Base-by-base conservation (phyloP, 2,888 invertebrate species). In the Macropis europaea region DNA sequence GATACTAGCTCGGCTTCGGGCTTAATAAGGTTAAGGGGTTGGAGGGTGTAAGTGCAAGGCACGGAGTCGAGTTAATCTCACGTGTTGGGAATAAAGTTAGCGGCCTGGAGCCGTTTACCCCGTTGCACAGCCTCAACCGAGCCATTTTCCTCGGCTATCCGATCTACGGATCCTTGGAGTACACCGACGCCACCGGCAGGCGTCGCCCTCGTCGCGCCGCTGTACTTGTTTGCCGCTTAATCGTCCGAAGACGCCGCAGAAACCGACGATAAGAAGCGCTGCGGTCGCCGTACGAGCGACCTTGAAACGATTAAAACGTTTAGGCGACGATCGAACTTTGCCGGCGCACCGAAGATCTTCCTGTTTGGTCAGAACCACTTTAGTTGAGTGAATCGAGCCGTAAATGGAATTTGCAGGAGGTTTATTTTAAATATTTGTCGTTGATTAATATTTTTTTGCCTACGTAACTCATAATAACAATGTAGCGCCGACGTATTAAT, bases 31-130 rank as follows among this genome's bases (percentile, higher is more conserved):
- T 78, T 83, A 82, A 73, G 76, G 72, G 76, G 77, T 63, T 71
- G 56, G 70, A n/a, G 19, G 43, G 78, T 43, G 75, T 73, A 79
- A 76, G 78, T 78, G 78, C 78, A 71, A 78, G 77, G 74, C 61
- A 69, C 53, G 62, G 71, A 78, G 75, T 76, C 76, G 79, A 81
- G 82, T 85, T 82, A 79, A 84, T 85, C 82, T 84, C 79, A 84
- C 85, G 84, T 83, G 82, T 83, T 81, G 81, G 81, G 81, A 84
- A 86, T 85, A 84, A 84, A 85, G 83, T 85, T 86, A 84, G 82
- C 80, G 73, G 68, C 73, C 62, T 45, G 66, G 70, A 74, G 70
- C 70, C 76, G 74, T 82, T 81, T 82, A 79, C 70, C 47, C n/a
- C 67, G 74, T n/a, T 72, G 67, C 70, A 62, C 56, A 66, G 79